Conservation (phyloP, 2,888 invertebrate species). For the Desoria tigrina region DNA sequence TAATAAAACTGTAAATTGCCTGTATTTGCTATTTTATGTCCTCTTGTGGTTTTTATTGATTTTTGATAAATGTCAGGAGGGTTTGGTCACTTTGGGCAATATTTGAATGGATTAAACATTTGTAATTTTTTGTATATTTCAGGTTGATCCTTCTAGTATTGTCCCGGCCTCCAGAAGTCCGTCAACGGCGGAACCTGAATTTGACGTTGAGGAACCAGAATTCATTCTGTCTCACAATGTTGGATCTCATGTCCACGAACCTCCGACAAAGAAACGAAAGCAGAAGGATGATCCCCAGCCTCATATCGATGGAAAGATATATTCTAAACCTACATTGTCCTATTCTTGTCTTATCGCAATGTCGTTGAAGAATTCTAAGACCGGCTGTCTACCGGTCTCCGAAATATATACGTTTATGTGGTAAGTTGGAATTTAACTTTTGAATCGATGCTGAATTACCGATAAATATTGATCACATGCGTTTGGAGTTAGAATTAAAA, state of each 20-base stretch:
- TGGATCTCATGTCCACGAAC: slow-evolving; percentile 45
- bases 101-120: background rate
- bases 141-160: slow-evolving; percentile 53
- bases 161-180: slow-evolving; percentile 52
- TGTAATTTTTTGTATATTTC: slow-evolving; percentile 2
- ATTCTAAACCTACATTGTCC: slow-evolving; percentile 95
- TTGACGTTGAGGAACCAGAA: slow-evolving; percentile 52
- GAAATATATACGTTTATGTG: slow-evolving; percentile 99
- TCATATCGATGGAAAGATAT: slow-evolving; percentile 63
- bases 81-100: too few species aligned
- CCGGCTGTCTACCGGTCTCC: slow-evolving; percentile 92
- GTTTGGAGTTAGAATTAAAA: background rate
- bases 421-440: slow-evolving; percentile 62
- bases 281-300: slow-evolving; percentile 53
- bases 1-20: background rate
- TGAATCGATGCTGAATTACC: too few species aligned
- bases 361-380: slow-evolving; percentile 93
- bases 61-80: background rate
- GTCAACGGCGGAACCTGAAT: slow-evolving; percentile 33
- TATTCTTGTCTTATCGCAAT: slow-evolving; percentile 97
- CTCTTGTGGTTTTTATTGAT: background rate
- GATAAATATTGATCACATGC: too few species aligned
- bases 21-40: background rate
- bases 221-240: slow-evolving; percentile 37
- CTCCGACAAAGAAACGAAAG: slow-evolving; percentile 52